A percentile compares a stretch with the other conserved stretches of the same genome.
Evolutionary conservation across 2,888 invertebrate species (phyloP).

Genomic region (Eilema griseolum): DNA sequence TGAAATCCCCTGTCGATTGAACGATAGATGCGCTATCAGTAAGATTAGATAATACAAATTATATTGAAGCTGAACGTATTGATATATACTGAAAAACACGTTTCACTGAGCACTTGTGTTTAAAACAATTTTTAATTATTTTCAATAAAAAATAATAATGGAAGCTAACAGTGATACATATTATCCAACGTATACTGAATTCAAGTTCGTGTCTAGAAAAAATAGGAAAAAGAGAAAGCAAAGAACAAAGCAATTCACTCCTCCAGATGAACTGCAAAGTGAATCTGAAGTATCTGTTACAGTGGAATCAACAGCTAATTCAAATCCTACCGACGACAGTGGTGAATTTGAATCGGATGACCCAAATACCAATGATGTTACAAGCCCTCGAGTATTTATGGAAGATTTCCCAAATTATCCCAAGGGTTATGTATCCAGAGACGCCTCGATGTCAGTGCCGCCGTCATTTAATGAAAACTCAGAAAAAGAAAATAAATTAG

Average conservation of each 20-base stretch:
- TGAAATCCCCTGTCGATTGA: constrained; percentile 26
- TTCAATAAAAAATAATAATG: constrained; percentile 27
- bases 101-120: constrained; percentile 32
- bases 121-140: constrained; percentile 4
- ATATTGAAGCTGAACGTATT: constrained; percentile 32
- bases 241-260: constrained; percentile 15
- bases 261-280: constrained; percentile 24
- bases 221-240: constrained; percentile 34
- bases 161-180: constrained; percentile 24
- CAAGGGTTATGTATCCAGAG: constrained; percentile 27
- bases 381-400: not conserved
- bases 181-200: constrained; percentile 30
- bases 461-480: constrained; percentile 13
- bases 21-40: constrained; percentile 41
- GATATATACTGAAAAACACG: constrained; percentile 35
- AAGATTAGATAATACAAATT: constrained; percentile 48
- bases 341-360: constrained; percentile 33
- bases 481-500: constrained; percentile 5
- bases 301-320: constrained; percentile 26
- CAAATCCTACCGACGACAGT: constrained; percentile 30
- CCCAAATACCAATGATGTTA: constrained; percentile 13
- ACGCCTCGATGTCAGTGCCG: constrained; percentile 26
- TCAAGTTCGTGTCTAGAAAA: constrained; percentile 33
- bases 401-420: not conserved
- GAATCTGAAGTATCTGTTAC: constrained; percentile 32